phyloP scores from a whole-genome alignment of 2,113 vertebrate species.

The Balaeniceps rex region DNA sequence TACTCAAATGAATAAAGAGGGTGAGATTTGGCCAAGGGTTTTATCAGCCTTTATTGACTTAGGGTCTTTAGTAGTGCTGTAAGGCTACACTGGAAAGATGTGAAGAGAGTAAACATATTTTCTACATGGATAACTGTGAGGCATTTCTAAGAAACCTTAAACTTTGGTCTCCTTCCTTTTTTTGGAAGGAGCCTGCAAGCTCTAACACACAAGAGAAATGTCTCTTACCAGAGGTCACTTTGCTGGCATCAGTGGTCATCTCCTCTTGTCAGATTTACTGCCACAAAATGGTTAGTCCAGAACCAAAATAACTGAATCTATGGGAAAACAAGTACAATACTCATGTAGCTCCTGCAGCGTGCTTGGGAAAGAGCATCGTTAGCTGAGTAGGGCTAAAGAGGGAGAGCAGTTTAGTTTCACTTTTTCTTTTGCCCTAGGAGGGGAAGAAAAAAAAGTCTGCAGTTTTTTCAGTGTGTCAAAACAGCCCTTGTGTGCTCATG shows the following conservation, averaged over 20 bases:
- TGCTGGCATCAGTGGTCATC: not conserved
- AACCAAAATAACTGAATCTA: not conserved
- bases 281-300: not conserved
- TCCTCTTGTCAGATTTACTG: not conserved
- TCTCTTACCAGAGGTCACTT: not conserved
- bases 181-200: not conserved
- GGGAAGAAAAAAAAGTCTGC: not conserved
- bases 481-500: not conserved
- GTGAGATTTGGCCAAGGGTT: not conserved
- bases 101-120: not conserved
- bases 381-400: not conserved
- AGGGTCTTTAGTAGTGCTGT: not conserved
- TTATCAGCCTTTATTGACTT: not conserved
- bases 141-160: not conserved
- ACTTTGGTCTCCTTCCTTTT: not conserved
- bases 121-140: not conserved
- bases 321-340: not conserved
- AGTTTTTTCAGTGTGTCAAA: not conserved
- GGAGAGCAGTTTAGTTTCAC: constrained; percentile 35
- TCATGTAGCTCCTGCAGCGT: not conserved
- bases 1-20: not conserved
- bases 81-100: not conserved
- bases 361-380: not conserved
- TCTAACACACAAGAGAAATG: not conserved
- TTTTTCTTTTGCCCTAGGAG: constrained; percentile 34